These are phyloP conservation scores for Drosophila ananassae DNA, from an alignment of 1,140 invertebrate species.

Conservation along the genomic window DNA sequence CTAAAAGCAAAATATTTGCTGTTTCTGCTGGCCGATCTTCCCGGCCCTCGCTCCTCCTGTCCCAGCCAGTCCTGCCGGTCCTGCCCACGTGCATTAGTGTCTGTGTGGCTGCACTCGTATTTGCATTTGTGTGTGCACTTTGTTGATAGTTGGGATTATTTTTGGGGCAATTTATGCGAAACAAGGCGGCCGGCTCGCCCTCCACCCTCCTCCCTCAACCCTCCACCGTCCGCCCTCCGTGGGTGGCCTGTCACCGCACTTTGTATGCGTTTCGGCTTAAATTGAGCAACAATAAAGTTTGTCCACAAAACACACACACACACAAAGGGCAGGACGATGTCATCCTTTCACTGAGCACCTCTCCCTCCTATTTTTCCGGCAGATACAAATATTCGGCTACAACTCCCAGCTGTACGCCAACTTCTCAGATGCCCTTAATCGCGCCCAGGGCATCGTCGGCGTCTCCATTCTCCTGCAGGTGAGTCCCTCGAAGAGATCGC, in stretches of 20 bases:
- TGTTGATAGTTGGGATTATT: constrained; percentile 82
- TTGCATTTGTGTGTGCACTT: constrained; percentile 60
- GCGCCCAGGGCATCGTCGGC: constrained; percentile 94
- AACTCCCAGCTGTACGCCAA: constrained; percentile 97
- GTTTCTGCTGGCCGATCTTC: constrained; percentile 50
- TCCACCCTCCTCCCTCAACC: background rate
- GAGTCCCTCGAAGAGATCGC: constrained; percentile 1
- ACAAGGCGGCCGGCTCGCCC: constrained; percentile 33
- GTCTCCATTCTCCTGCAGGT: constrained; percentile 95
- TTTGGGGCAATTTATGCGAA: constrained; percentile 76
- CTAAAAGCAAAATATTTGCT: constrained; percentile 63
- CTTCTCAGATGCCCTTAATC: constrained; percentile 94
- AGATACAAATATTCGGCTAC: constrained; percentile 97
- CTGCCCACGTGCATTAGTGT: background rate
- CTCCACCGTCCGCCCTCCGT: constrained; percentile 10
- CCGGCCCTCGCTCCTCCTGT: background rate
- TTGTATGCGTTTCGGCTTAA: constrained; percentile 69
- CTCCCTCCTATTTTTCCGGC: constrained; percentile 84
- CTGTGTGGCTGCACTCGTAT: constrained; percentile 20
- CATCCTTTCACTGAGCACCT: background rate
- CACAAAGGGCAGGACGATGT: background rate
- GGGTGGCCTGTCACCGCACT: constrained; percentile 26
- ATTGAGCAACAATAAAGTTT: constrained; percentile 74
- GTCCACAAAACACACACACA: constrained; percentile 36
- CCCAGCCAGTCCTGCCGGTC: background rate